Evolutionary conservation across 2,113 vertebrate genomes (phyloP).

Genomic region (Sphaerodactylus townsendi): DNA sequence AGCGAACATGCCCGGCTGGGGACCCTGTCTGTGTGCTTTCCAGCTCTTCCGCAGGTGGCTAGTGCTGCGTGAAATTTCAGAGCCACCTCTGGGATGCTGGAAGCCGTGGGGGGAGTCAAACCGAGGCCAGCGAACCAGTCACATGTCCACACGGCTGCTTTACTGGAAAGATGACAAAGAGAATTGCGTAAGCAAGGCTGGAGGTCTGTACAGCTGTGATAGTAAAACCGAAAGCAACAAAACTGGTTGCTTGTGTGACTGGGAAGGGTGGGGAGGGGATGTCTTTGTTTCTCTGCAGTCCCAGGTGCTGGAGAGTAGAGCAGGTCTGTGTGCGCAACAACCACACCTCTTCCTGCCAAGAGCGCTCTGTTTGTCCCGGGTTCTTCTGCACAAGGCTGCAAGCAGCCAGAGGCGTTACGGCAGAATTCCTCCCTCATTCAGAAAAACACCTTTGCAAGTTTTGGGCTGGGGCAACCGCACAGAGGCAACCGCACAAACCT

Average conservation of each 20-base stretch:
- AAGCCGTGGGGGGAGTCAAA: no score
- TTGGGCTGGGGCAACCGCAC: no score
- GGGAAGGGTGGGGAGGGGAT: neutral
- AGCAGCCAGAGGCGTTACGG: no score
- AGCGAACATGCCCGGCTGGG: neutral
- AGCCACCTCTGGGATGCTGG: neutral
- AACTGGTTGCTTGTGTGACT: neutral
- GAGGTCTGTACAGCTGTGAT: neutral
- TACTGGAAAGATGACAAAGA: conserved; percentile 8
- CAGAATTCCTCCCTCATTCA: no score
- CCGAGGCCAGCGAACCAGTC: neutral
- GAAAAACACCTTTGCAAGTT: no score
- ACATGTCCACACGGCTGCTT: neutral
- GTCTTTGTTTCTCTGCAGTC: no score
- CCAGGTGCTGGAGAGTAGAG: no score
- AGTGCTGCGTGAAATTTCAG: neutral
- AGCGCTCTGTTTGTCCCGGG: no score
- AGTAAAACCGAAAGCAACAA: neutral
- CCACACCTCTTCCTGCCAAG: no score
- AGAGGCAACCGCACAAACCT: no score
- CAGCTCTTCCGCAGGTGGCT: neutral
- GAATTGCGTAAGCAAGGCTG: neutral
- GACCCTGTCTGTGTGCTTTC: neutral
- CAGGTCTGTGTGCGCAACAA: no score
- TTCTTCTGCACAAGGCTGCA: no score